Percentiles rank a stretch among this genome's conserved stretches.
These are phyloP conservation scores for Pachyuromys duprasi DNA, from an alignment of 2,797 vertebrate species.

Conservation along the genomic window DNA sequence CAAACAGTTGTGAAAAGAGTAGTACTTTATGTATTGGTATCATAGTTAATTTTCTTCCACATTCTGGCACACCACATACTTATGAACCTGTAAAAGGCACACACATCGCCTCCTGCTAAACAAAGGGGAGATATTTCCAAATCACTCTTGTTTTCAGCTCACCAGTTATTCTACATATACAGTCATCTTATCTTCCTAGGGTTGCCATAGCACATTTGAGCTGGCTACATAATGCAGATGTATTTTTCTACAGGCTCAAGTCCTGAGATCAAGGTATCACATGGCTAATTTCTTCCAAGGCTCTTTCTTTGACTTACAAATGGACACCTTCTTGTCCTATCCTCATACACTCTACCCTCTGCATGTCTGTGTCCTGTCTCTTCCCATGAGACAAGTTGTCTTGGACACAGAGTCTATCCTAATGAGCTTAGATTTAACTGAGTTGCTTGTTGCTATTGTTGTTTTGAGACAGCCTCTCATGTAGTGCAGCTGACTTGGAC, in stretches of 20 bases:
- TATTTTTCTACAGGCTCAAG: neutral
- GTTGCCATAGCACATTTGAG: neutral
- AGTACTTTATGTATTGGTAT: neutral
- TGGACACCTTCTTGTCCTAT: neutral
- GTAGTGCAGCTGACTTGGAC: neutral
- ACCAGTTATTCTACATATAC: neutral
- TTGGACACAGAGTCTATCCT: neutral
- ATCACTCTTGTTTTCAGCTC: neutral
- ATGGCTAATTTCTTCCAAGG: neutral
- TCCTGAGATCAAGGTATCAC: neutral
- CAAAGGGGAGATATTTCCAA: neutral
- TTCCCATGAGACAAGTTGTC: neutral
- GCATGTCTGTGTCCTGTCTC: neutral
- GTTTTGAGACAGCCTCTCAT: neutral
- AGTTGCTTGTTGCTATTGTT: neutral
- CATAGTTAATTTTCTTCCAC: neutral
- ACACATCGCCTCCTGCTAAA: neutral
- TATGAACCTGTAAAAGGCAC: neutral
- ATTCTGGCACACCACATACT: neutral
- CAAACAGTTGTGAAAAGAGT: slow-evolving; percentile 20
- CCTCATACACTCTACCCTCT: neutral
- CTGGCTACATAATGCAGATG: neutral
- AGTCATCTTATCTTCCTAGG: neutral
- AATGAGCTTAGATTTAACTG: neutral
- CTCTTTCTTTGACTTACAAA: neutral